Conservation (phyloP, 1,140 invertebrate species). For the Hycleus phaleratus region DNA sequence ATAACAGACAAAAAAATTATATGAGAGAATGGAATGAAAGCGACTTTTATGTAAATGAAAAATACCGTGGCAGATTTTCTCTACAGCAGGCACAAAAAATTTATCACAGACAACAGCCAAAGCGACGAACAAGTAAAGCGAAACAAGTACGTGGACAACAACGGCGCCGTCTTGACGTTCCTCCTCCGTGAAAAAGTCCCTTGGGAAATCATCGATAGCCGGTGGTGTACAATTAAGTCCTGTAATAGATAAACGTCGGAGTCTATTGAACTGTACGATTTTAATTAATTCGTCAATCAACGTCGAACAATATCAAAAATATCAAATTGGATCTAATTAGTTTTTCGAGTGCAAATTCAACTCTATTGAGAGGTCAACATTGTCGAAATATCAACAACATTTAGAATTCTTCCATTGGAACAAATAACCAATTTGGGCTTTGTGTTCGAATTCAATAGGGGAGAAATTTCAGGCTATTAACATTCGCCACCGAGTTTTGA, state of each 20-base stretch:
- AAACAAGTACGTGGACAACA: constrained; percentile 72
- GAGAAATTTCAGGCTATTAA: no score
- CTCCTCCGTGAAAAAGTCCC: constrained; percentile 70
- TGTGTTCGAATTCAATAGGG: no score
- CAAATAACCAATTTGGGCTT: no score
- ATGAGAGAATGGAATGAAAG: no score
- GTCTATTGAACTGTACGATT: no score
- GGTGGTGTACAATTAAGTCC: constrained; percentile 77
- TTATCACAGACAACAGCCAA: constrained; percentile 84
- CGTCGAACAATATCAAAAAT: background rate
- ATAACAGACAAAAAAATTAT: background rate
- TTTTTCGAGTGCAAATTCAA: constrained; percentile 19
- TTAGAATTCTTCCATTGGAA: background rate
- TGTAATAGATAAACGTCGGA: no score
- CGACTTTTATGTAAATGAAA: background rate
- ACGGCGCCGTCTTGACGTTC: constrained; percentile 74
- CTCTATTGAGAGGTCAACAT: constrained; percentile 20
- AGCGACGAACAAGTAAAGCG: constrained; percentile 78
- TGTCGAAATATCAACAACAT: background rate
- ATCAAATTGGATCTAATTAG: constrained; percentile 7
- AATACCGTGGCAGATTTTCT: constrained; percentile 81
- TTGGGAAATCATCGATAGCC: constrained; percentile 79
- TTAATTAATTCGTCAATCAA: no score
- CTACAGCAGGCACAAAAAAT: constrained; percentile 82
- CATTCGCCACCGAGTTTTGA: no score